phyloP scores from a whole-genome alignment of 2,797 vertebrate genomes.

The Benthosema pterotum region DNA sequence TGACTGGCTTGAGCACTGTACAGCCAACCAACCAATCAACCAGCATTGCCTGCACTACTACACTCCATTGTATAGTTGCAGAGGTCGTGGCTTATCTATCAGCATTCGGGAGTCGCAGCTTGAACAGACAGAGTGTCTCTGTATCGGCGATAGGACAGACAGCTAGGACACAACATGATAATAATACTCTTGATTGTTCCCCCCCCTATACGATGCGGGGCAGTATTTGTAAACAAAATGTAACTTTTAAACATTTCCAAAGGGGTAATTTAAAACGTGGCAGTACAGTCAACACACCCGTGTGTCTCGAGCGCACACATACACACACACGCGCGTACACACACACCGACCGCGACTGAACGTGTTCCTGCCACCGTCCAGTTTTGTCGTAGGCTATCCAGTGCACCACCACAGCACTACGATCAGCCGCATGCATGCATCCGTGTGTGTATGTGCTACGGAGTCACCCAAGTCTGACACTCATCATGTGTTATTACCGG shows the following conservation, averaged over 20 bases:
- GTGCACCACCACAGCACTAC: slow-evolving; percentile 24
- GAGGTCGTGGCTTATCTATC: slow-evolving; percentile 7
- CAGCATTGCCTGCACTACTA: no score
- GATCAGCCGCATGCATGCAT: slow-evolving; percentile 36
- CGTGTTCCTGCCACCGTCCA: slow-evolving; percentile 9
- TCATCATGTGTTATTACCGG: no score
- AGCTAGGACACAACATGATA: neutral
- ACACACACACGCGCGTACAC: no score
- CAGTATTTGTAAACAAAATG: neutral
- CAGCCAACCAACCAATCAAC: no score
- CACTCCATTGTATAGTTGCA: no score
- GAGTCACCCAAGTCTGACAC: no score
- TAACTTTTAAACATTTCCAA: neutral
- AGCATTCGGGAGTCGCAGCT: slow-evolving; percentile 15
- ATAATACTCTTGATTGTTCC: slow-evolving; percentile 36
- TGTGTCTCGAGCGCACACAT: no score
- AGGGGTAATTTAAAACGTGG: neutral
- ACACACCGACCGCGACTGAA: neutral
- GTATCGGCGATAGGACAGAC: no score
- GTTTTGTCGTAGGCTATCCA: slow-evolving; percentile 26
- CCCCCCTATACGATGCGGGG: slow-evolving; percentile 18
- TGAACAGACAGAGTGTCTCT: slow-evolving; percentile 10
- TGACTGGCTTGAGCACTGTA: no score
- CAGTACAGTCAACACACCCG: neutral
- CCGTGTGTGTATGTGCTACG: neutral